Base-by-base conservation (phyloP, 2,797 vertebrate genomes). In the Sebastes kiyomatsui region DNA sequence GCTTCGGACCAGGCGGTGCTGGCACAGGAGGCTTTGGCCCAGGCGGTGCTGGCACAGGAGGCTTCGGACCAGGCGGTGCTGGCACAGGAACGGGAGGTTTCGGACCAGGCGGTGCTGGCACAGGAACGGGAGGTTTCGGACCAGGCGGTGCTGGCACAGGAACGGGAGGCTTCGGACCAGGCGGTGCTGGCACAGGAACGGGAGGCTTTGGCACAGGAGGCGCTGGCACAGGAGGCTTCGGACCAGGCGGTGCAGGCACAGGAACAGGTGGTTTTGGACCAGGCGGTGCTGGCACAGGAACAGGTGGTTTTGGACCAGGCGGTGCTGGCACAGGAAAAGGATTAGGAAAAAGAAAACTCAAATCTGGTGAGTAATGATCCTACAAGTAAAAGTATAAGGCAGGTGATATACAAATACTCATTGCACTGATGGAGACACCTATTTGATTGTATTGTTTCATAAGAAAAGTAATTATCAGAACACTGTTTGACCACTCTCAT, bases 301-400 rank as follows among this genome's bases (percentile, higher is more conserved):
- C 77, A 32, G 90, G 78, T 18, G 71, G 84, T 0, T 72, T 60
- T 0, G 80, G 83, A 59, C 86, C 80, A 52, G 86, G 86, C 2
- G 81, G 71, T 1, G 38, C 28, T 4, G 78, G 87, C 0, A 75
- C 72, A 28, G 87, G 68, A 2, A 70, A 90, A 80, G 33, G 66
- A 77, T 73, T 86, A 35, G 88, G 80, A 78, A 92, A 91, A 85
- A 77, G 83, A 73, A 94, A 94, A 83, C 85, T 89, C 30, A 91
- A 91, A 90, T 82, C 84, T 62, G 90, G 93, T 92, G 77, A 72
- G 46, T 68, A 54, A 35, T 7, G 3, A 72, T 77, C 4, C 68
- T 61, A 62, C 7, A 42, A 35, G 5, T 33, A 11, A 33, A 67
- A 27, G 1, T 52, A 18, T 49, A 28, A 10, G 8, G n/a, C 18